Base-by-base conservation (phyloP, 1,140 invertebrate genomes). In the Drosophila cardini region DNA sequence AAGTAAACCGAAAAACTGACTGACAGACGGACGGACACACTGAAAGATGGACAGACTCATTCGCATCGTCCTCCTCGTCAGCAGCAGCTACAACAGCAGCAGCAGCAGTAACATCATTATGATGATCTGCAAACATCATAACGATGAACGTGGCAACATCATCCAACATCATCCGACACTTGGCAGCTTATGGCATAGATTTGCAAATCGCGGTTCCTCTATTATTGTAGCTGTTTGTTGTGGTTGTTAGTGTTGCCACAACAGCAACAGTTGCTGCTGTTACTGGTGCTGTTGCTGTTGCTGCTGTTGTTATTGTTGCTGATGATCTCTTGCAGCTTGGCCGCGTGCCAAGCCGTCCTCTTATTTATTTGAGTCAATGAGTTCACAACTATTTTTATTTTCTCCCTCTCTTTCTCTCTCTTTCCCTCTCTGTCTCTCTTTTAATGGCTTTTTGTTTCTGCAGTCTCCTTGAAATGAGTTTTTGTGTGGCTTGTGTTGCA, bases 311-410 rank as follows among this genome's bases (percentile, higher is more conserved):
- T 87, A 78, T 72, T 72, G 62, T 58, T 72, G 62, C 69, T 67
- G 69, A 72, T 72, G 69, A 67, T 72, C 69, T 67, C 45, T 58
- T 64, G 36, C 61, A 53, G 52, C 61, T 68, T 63, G 72, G 67
- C 67, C 76, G 73, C 72, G 72, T 78, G 71, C 71, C 62, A 63
- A 11, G 73, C 69, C 65, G 60, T 70, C 65, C 71, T 75, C 65
- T 83, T 87, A 87, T 87, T 87, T 87, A 87, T 89, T 87, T 87
- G 84, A 87, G 84, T 87, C 83, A 87, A 87, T 87, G 83, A 89
- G 83, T 87, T 87, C 83, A 87, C 84, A 87, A 87, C 83, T 89
- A 89, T 87, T 87, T 87, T 84, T 80, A 78, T 73, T 73, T 82
- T 87, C 80, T 87, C 76, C 63, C 63, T 67, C 32, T 60, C 40